Conservation (phyloP, 2,797 vertebrate species). For the Hemibagrus guttatus region DNA sequence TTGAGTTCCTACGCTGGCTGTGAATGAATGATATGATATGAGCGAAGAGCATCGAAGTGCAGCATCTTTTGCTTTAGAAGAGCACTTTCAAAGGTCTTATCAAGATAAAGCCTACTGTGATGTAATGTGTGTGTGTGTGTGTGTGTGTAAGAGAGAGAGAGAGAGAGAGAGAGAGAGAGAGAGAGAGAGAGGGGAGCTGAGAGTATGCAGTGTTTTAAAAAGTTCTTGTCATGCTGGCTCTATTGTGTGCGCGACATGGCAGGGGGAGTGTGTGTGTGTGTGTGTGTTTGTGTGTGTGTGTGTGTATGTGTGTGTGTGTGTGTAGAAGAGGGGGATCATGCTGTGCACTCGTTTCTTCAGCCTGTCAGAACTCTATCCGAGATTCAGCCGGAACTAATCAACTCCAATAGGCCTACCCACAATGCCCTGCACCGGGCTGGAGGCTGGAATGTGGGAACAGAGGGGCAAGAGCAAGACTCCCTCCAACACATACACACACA, state of each 20-base stretch:
- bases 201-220: conserved; percentile 73
- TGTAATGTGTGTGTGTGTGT: conserved; percentile 45
- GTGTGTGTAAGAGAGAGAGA: conserved; percentile 21
- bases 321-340: conserved; percentile 64
- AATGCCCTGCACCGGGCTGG: conserved; percentile 77
- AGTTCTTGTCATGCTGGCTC: conserved; percentile 72
- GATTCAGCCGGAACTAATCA: conserved; percentile 99
- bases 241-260: conserved; percentile 74
- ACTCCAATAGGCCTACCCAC: conserved; percentile 93
- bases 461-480: conserved; percentile 42
- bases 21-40: conserved; percentile 52
- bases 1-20: background rate
- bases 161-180: background rate
- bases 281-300: conserved; percentile 52
- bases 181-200: conserved; percentile 16
- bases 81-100: conserved; percentile 51
- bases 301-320: conserved; percentile 58
- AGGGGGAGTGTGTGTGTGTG: conserved; percentile 35
- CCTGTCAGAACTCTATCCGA: conserved; percentile 98
- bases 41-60: conserved; percentile 55
- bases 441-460: conserved; percentile 77
- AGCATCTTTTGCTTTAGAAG: conserved; percentile 44
- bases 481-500: conserved; percentile 53
- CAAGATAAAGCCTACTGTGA: conserved; percentile 45
- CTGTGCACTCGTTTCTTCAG: conserved; percentile 86